Evolutionary conservation across 2,113 vertebrate genomes (phyloP).

Genomic region (Indicator indicator): DNA sequence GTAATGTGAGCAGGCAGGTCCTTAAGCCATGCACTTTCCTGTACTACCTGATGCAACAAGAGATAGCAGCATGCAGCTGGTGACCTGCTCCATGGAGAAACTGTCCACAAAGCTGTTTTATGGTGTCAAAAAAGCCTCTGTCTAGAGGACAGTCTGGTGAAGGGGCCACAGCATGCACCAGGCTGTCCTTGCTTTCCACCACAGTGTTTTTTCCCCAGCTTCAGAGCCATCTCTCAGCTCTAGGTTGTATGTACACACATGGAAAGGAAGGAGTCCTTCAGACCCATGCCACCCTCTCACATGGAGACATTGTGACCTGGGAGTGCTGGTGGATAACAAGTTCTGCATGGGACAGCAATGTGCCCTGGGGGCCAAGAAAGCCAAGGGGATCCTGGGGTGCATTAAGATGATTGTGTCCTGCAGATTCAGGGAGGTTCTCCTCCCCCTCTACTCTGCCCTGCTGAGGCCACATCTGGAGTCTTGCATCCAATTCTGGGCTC

Average conservation of each 20-base stretch:
- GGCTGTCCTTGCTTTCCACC: neutral
- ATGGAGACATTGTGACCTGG: neutral
- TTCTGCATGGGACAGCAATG: too few species aligned
- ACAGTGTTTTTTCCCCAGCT: neutral
- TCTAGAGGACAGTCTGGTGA: neutral
- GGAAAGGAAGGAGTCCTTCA: neutral
- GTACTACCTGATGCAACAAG: neutral
- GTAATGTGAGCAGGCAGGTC: neutral
- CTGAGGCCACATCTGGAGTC: too few species aligned
- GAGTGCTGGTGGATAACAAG: too few species aligned
- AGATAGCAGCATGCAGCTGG: neutral
- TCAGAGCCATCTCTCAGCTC: neutral
- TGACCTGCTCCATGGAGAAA: neutral
- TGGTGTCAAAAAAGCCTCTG: neutral
- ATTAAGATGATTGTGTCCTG: too few species aligned
- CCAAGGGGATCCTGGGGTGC: too few species aligned
- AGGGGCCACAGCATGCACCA: fast-evolving
- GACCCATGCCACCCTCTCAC: neutral
- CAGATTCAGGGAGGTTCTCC: too few species aligned
- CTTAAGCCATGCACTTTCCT: neutral
- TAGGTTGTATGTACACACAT: fast-evolving
- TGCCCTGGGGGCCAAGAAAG: too few species aligned
- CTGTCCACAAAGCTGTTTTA: neutral
- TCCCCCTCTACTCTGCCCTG: too few species aligned
- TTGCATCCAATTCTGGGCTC: too few species aligned